A percentile compares a stretch with the other conserved stretches of the same genome.
These are phyloP conservation scores for Nothura maculosa DNA, from an alignment of 2,797 vertebrate species.

Conservation along the genomic window DNA sequence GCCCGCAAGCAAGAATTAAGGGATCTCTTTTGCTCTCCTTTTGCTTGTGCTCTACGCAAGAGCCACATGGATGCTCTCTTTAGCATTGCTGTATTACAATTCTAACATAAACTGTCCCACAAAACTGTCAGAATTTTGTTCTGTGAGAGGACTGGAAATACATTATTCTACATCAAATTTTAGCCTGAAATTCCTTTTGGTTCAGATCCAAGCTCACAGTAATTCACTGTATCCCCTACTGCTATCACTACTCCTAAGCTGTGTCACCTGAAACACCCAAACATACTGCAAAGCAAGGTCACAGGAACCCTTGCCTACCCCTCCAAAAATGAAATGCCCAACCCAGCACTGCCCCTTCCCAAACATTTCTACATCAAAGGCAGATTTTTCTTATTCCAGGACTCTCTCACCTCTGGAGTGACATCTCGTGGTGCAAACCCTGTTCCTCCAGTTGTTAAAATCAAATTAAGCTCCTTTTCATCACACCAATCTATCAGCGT, in stretches of 20 bases:
- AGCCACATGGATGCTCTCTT: background rate
- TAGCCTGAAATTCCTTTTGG: background rate
- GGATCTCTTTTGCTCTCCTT: background rate
- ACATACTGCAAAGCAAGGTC: background rate
- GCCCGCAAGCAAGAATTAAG: background rate
- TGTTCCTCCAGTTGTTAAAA: constrained; percentile 97
- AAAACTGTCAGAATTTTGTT: background rate
- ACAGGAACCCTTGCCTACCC: background rate
- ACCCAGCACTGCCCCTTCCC: background rate
- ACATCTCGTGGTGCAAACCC: constrained; percentile 98
- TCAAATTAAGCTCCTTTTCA: constrained; percentile 99
- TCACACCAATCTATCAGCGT: constrained; percentile 99
- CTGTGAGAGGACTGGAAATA: background rate
- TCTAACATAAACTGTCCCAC: background rate
- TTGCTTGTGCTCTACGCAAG: background rate
- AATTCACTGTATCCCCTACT: background rate
- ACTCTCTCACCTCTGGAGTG: constrained; percentile 94
- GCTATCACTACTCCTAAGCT: background rate
- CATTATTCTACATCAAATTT: background rate
- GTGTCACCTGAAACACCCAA: background rate
- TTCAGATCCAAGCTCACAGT: background rate
- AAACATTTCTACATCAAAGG: constrained; percentile 13
- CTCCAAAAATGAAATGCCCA: background rate
- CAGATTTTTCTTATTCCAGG: constrained; percentile 17
- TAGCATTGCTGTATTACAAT: background rate